Conservation (phyloP, 2,888 invertebrate genomes). For the Aporophyla lueneburgensis region DNA sequence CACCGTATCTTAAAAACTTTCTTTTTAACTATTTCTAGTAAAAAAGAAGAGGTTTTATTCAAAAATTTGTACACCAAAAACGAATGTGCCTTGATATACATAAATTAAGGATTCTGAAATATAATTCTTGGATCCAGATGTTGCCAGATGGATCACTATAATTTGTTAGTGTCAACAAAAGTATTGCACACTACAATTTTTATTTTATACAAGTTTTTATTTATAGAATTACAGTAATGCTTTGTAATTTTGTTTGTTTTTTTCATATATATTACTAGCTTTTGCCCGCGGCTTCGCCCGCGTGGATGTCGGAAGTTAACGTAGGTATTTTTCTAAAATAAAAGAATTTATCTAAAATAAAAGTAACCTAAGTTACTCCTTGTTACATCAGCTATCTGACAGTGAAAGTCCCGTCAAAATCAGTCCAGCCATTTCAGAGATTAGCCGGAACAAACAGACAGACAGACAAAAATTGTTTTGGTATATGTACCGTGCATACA, state of each 20-base stretch:
- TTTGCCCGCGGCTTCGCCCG: too few species aligned
- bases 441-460: too few species aligned
- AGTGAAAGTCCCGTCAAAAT: too few species aligned
- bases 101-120: constrained; percentile 34
- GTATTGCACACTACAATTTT: constrained; percentile 19
- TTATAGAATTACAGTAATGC: not conserved
- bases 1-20: constrained; percentile 68
- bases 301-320: too few species aligned
- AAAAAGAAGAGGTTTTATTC: constrained; percentile 20
- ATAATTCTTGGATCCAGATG: constrained; percentile 46
- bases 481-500: too few species aligned
- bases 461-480: too few species aligned
- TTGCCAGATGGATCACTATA: constrained; percentile 45
- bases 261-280: too few species aligned
- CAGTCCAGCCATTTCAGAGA: too few species aligned
- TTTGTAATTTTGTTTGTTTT: not conserved
- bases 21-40: constrained; percentile 60
- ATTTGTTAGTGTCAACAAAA: constrained; percentile 42
- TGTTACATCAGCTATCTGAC: too few species aligned
- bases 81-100: constrained; percentile 18
- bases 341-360: too few species aligned
- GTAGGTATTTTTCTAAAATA: too few species aligned
- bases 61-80: constrained; percentile 38
- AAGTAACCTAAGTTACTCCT: too few species aligned
- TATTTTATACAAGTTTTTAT: not conserved